A percentile compares a stretch with the other conserved stretches of the same genome.
Evolutionary conservation across 2,888 invertebrate species (phyloP).

Genomic region (Campopleginae sp.): DNA sequence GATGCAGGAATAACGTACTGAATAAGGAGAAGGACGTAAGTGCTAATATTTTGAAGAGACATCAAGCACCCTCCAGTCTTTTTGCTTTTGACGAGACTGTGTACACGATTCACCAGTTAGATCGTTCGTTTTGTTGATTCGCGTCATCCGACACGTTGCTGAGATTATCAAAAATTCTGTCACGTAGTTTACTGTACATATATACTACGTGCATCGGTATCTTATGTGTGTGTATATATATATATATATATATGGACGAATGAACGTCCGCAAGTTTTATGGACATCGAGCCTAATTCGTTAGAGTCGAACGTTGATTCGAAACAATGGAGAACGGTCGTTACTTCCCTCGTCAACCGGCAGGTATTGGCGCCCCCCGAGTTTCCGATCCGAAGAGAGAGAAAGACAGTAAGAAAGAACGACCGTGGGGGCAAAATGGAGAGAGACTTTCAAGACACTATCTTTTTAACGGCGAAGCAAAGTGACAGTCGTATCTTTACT

Average conservation of each 20-base stretch:
- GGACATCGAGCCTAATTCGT: conserved; percentile 79
- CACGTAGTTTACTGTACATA: conserved; percentile 45
- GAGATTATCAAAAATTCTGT: conserved; percentile 31
- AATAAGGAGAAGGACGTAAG: not conserved
- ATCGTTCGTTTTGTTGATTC: conserved; percentile 48
- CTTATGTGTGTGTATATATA: too few species aligned
- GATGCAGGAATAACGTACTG: not conserved
- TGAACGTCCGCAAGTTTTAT: conserved; percentile 71
- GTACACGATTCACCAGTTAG: conserved; percentile 6
- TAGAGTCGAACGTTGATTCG: conserved; percentile 67
- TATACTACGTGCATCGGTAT: conserved; percentile 8
- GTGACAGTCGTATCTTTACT: conserved; percentile 55
- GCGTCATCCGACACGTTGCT: conserved; percentile 33
- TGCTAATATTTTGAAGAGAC: not conserved
- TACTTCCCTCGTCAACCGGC: conserved; percentile 63
- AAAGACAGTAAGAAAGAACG: conserved; percentile 15
- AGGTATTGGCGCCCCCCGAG: conserved; percentile 53
- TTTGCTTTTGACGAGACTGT: not conserved
- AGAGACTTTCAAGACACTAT: conserved; percentile 21
- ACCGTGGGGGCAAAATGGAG: conserved; percentile 34
- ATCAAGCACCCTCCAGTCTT: not conserved
- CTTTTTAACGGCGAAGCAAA: conserved; percentile 32
- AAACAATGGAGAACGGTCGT: conserved; percentile 75
- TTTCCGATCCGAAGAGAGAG: conserved; percentile 24
- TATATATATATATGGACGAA: conserved; percentile 11